Evolutionary conservation across 2,888 invertebrate genomes (phyloP), one percentile per base, ranked within the genome.

Genomic region (Agrochola lota): DNA sequence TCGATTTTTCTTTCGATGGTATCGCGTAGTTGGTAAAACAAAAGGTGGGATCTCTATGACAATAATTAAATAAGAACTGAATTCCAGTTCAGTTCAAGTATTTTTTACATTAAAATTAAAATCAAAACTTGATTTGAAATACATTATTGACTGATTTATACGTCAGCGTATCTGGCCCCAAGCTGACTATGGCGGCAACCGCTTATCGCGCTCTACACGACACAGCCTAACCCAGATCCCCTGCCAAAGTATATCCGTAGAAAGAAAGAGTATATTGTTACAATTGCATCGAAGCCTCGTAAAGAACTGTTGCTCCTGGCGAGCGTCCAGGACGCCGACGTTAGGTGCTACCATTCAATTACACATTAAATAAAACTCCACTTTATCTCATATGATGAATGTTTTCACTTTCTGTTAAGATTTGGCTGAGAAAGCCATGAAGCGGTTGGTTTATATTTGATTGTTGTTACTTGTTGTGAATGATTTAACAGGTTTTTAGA

Each of bases 221-320:
- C 84, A 1, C 12, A 64, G 49, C 60, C 60, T 75, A 52, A 82
- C 71, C 63, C 69, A 81, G n/a, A 78, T 78, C 62, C 43, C 57
- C 72, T 85, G 90, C 90, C 91, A 91, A 90, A 88, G 85, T 78
- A 80, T 76, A 80, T 72, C 71, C 55, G 78, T 62, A 71, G 83
- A 86, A 87, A 84, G 82, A 77, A 81, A 77, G 68, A 89, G 81
- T 82, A 81, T 79, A 85, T 86, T 85, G 79, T 85, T 77, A 87
- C 85, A 77, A 86, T 85, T 88, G 87, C 88, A 88, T 83, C 83
- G 87, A 81, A 77, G 83, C 66, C 85, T 83, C 84, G 79, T 88
- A 88, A 83, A 86, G 84, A 91, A 88, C 91, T 91, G 91, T 91
- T 91, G 91, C 91, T 87, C 86, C 88, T 91, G 91, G 91, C 91